These are phyloP conservation scores for Premnoplex brunnescens DNA, from an alignment of 2,797 vertebrate species.

Conservation along the genomic window DNA sequence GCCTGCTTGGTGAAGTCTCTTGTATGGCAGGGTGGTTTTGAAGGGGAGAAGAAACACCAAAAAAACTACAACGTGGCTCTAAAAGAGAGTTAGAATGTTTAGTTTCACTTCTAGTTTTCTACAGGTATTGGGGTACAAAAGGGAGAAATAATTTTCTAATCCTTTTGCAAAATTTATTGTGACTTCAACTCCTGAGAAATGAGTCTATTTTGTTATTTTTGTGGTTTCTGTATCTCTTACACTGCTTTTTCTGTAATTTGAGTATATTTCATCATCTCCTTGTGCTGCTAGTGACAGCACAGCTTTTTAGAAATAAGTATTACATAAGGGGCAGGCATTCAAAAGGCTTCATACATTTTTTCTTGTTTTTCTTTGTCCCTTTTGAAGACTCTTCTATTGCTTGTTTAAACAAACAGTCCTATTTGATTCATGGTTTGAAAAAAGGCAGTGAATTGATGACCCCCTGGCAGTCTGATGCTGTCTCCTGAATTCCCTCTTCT, in stretches of 20 bases:
- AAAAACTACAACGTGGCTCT: not conserved
- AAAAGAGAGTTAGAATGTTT: not conserved
- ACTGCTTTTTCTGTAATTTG: not conserved
- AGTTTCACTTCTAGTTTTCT: not conserved
- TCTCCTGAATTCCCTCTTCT: not conserved
- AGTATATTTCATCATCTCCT: not conserved
- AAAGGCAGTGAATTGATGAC: not conserved
- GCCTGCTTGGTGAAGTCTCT: not conserved
- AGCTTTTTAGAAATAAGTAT: not conserved
- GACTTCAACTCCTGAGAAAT: not conserved
- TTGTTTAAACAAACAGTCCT: not conserved
- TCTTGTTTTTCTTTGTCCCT: not conserved
- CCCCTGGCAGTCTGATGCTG: not conserved
- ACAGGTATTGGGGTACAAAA: not conserved
- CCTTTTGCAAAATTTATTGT: not conserved
- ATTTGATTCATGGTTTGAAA: not conserved
- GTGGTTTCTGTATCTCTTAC: not conserved
- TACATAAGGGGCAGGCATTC: not conserved
- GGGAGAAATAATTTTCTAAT: not conserved
- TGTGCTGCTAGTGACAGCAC: not conserved
- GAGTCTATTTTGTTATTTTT: not conserved
- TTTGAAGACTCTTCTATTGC: not conserved
- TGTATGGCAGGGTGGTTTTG: not conserved
- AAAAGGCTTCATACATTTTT: not conserved
- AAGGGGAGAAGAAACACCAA: not conserved